Conservation (phyloP, 2,797 vertebrate species). For the Balearica regulorum region DNA sequence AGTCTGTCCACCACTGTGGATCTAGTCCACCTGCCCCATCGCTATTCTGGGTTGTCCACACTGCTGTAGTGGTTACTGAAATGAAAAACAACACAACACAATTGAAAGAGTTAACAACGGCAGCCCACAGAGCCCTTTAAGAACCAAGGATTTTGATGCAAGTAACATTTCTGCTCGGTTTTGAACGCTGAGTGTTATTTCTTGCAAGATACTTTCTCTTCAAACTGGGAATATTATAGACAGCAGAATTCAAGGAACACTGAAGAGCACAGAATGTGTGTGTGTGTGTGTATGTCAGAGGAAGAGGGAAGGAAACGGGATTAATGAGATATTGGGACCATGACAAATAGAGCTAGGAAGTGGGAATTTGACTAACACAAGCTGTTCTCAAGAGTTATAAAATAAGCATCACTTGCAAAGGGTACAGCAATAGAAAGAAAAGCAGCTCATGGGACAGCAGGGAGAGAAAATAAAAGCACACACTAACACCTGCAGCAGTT, state of each 20-base stretch:
- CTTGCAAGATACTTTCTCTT: not conserved
- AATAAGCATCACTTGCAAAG: conserved; percentile 16
- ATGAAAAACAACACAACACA: conserved; percentile 68
- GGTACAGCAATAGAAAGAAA: conserved; percentile 11
- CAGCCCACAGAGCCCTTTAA: conserved; percentile 26
- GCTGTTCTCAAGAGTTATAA: not conserved
- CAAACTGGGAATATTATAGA: not conserved
- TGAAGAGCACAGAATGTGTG: not conserved
- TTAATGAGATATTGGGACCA: not conserved
- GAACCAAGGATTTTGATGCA: conserved; percentile 31
- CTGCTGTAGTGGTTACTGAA: conserved; percentile 64
- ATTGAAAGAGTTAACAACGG: conserved; percentile 55
- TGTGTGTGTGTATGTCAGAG: not conserved
- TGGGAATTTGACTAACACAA: not conserved
- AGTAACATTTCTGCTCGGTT: not conserved
- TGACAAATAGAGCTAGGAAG: not conserved
- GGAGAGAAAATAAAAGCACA: not conserved
- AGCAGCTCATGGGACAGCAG: not conserved
- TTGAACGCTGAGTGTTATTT: not conserved
- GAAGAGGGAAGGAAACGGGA: not conserved
- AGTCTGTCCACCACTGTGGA: conserved; percentile 62
- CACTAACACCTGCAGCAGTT: not conserved
- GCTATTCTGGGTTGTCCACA: conserved; percentile 66
- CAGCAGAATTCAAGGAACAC: not conserved
- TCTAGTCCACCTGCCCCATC: conserved; percentile 62